phyloP scores from a whole-genome alignment of 2,797 vertebrate species.

The Neopelma chrysocephalum region DNA sequence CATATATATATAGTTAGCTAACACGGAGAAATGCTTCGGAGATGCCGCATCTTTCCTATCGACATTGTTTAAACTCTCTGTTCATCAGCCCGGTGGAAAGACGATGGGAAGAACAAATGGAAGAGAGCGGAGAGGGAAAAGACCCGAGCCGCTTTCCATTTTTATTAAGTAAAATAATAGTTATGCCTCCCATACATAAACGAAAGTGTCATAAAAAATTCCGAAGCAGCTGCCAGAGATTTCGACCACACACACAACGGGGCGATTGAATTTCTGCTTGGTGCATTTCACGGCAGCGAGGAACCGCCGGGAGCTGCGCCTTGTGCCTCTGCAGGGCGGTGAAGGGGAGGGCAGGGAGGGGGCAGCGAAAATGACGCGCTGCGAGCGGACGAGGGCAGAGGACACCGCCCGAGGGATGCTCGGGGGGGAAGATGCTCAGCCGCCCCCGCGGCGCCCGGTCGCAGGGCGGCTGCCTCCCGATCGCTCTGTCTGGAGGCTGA shows the following conservation, averaged over 20 bases:
- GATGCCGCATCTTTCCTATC: background rate
- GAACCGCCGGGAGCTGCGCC: constrained; percentile 21
- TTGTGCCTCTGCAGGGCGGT: background rate
- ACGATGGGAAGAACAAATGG: background rate
- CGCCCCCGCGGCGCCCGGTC: background rate
- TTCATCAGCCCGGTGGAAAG: background rate
- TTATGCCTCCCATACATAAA: constrained; percentile 60
- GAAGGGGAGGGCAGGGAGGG: background rate
- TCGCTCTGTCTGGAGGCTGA: background rate
- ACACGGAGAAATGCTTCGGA: background rate
- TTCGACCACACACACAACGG: constrained; percentile 72
- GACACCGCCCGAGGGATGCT: background rate
- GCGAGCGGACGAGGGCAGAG: background rate
- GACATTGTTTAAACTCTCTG: background rate
- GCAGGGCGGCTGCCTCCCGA: background rate
- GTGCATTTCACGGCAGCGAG: constrained; percentile 41
- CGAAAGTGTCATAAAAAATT: constrained; percentile 67
- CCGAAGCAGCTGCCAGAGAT: constrained; percentile 70
- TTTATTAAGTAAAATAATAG: constrained; percentile 70
- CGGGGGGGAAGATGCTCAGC: background rate
- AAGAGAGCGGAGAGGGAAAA: background rate
- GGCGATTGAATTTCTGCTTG: constrained; percentile 62
- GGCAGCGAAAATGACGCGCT: background rate
- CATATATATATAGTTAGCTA: background rate
- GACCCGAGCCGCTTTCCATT: constrained; percentile 26